Percentiles rank a stretch among this genome's conserved stretches.
Conservation (phyloP, 2,797 vertebrate genomes). For the Glossophaga mutica region DNA sequence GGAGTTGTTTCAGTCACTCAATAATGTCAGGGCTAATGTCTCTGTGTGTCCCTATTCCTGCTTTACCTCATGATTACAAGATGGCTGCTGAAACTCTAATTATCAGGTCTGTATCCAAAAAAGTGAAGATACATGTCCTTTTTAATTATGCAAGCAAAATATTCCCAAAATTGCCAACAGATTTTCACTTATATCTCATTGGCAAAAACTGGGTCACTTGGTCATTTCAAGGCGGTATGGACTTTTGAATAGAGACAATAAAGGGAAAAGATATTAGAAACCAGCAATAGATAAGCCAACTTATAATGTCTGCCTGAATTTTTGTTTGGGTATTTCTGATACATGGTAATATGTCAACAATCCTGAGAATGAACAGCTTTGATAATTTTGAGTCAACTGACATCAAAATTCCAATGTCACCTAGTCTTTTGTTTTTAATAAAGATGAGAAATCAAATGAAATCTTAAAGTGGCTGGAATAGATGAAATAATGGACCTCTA, state of each 20-base stretch:
- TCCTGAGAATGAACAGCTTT: not conserved
- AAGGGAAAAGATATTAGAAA: not conserved
- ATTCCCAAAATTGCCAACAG: not conserved
- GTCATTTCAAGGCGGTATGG: not conserved
- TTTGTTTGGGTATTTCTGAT: not conserved
- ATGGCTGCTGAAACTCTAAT: not conserved
- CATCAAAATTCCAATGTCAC: not conserved
- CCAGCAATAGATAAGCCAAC: not conserved
- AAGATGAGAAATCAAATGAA: not conserved
- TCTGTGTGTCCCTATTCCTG: not conserved
- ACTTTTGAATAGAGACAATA: not conserved
- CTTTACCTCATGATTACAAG: not conserved
- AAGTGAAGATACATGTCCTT: not conserved
- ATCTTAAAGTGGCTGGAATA: not conserved
- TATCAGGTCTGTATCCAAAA: not conserved
- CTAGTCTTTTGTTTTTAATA: not conserved
- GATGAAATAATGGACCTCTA: not conserved
- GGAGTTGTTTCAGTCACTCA: not conserved
- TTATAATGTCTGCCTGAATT: not conserved
- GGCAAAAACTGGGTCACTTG: not conserved
- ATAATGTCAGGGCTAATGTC: not conserved
- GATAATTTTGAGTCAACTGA: not conserved
- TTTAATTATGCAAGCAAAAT: not conserved
- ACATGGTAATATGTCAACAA: not conserved
- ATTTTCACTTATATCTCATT: constrained; percentile 17